phyloP scores from a whole-genome alignment of 2,113 vertebrate genomes.

The Xyrauchen texanus region DNA sequence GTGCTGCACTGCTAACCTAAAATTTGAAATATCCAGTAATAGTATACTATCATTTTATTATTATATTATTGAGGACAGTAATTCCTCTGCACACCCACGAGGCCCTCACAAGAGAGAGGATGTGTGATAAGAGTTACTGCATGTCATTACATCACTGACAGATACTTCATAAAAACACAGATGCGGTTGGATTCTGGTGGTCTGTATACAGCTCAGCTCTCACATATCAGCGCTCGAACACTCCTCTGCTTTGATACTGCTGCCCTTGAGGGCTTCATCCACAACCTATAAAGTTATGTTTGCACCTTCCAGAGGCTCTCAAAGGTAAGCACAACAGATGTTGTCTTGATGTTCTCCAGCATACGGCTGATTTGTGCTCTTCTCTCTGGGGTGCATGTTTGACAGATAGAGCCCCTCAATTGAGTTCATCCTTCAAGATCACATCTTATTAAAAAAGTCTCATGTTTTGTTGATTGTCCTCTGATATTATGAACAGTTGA shows the following conservation, averaged over 20 bases:
- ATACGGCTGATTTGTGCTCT: slow-evolving; percentile 13
- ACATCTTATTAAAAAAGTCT: too few species aligned
- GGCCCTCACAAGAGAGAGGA: slow-evolving; percentile 19
- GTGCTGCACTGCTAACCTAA: too few species aligned
- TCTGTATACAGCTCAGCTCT: too few species aligned
- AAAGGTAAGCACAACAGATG: slow-evolving; percentile 71
- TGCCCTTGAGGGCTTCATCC: slow-evolving; percentile 66
- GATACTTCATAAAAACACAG: slow-evolving; percentile 55
- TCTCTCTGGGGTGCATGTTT: not conserved
- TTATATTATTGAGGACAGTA: slow-evolving; percentile 6
- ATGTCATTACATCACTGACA: slow-evolving; percentile 42
- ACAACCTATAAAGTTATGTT: slow-evolving; percentile 58
- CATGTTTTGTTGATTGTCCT: too few species aligned
- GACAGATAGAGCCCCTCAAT: too few species aligned
- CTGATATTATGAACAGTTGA: too few species aligned
- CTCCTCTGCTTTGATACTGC: slow-evolving; percentile 49
- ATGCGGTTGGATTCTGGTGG: slow-evolving; percentile 58
- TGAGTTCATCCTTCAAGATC: too few species aligned
- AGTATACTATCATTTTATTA: too few species aligned
- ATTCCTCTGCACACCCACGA: slow-evolving; percentile 22
- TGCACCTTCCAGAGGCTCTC: slow-evolving; percentile 64
- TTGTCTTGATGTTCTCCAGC: slow-evolving; percentile 51
- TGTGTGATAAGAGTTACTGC: slow-evolving; percentile 17
- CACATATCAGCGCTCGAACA: slow-evolving; percentile 58
- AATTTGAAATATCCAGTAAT: too few species aligned